These are phyloP conservation scores for Leptopilina drosophilae DNA, from an alignment of 2,888 invertebrate species.

Conservation along the genomic window DNA sequence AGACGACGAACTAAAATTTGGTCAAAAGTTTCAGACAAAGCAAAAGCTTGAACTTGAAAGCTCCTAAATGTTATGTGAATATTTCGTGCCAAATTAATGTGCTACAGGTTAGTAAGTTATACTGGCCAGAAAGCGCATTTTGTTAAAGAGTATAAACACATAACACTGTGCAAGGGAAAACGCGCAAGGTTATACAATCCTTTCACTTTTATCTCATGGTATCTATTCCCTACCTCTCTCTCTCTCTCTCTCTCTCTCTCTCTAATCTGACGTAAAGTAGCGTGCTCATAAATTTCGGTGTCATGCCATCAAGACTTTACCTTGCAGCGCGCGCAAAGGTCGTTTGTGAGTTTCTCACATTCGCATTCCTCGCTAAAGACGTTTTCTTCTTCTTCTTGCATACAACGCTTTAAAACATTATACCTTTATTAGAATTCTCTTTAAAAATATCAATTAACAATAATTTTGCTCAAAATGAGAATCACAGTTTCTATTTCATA, in stretches of 20 bases:
- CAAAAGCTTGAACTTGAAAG: too few relatives aligned
- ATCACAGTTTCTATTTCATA: too few relatives aligned
- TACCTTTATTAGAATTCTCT: neutral
- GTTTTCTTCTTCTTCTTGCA: slow-evolving; percentile 14
- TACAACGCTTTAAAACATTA: neutral
- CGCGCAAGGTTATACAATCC: slow-evolving; percentile 72
- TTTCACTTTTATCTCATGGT: slow-evolving; percentile 73
- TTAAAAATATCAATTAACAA: neutral
- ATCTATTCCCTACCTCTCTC: slow-evolving; percentile 56
- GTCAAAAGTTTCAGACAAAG: too few relatives aligned
- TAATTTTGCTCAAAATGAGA: neutral
- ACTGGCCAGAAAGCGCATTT: neutral
- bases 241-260: slow-evolving; percentile 47
- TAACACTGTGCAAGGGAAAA: slow-evolving; percentile 49
- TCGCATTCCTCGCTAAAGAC: slow-evolving; percentile 44
- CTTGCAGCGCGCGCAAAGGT: slow-evolving; percentile 70
- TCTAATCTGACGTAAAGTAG: slow-evolving; percentile 53
- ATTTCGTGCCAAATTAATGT: too few relatives aligned
- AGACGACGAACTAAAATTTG: too few relatives aligned
- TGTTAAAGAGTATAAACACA: slow-evolving; percentile 45
- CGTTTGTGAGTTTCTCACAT: slow-evolving; percentile 57
- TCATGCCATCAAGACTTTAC: slow-evolving; percentile 65
- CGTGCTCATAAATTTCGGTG: slow-evolving; percentile 69
- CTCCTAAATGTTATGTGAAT: too few relatives aligned
- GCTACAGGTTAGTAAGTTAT: neutral